Base-by-base conservation (phyloP, 2,888 invertebrate species). In the Stenchaetothrips biformis region DNA sequence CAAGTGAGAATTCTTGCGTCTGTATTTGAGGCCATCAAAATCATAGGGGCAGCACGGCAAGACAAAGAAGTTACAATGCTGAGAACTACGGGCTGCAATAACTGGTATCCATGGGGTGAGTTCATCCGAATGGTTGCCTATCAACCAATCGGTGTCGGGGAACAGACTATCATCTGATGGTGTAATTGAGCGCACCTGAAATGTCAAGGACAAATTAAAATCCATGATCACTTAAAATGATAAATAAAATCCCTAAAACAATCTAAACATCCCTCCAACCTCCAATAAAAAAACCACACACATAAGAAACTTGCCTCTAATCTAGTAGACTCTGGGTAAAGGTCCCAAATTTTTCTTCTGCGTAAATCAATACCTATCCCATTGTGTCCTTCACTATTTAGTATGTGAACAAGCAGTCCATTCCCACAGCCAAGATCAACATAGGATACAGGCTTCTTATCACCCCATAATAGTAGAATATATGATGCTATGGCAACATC, bases 71-170 rank as follows among this genome's bases (percentile, higher is more conserved):
- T 92, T 92, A 81, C 94, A 92, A 48, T 88, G 88, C 80, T 90
- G 90, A 0, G 93, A 93, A 87, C 94, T 93, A 81, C 90, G 90
- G 0, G 95, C 92, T 48, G 98, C 94, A 84, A 99, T 92, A 0
- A 98, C 92, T 27, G 99, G 97, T 84, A 99, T 92, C 99, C 99
- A 99, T 0, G 98, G 98, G 11, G 99, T 98, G n/a, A 99, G 88
- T 86, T 99, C 99, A 89, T 99, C 99, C 18, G 98, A 97, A 89
- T 99, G 99, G 88, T 99, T 99, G 80, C 99, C 99, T 86, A 99
- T 97, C 79, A 99, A 88, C 97, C 98, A 98, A 85, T 96, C 94
- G 48, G 90, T 90, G n/a, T 92, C 90, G 11, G 92, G 91, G 85
- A 93, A 95, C 77, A 90, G 85, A 82, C 89, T 89, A 79, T 89